phyloP scores from a whole-genome alignment of 2,797 vertebrate genomes.

The Hippoglossus hippoglossus region DNA sequence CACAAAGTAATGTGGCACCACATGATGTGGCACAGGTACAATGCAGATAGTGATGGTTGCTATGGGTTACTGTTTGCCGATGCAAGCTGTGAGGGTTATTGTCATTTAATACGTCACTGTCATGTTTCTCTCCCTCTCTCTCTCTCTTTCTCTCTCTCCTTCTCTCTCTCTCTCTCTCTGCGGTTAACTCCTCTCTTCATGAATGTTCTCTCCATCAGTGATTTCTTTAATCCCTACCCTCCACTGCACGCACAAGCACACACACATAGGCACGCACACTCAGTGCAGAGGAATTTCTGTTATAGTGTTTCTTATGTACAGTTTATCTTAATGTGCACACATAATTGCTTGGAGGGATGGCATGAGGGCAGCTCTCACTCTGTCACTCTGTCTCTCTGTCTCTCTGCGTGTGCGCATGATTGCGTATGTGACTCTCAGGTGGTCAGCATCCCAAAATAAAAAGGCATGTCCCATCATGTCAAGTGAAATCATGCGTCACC shows the following conservation, averaged over 20 bases:
- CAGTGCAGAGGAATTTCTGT: constrained; percentile 42
- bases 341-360: constrained; percentile 54
- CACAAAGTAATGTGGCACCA: constrained; percentile 12
- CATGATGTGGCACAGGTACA: constrained; percentile 30
- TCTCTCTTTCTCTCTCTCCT: constrained; percentile 27
- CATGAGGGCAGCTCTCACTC: constrained; percentile 11
- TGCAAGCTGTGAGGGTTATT: constrained; percentile 58
- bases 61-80: constrained; percentile 69
- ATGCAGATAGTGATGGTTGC: constrained; percentile 55
- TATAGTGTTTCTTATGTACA: constrained; percentile 22
- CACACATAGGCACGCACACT: constrained; percentile 32
- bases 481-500: constrained; percentile 41
- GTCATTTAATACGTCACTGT: constrained; percentile 71
- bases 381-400: not conserved
- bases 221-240: constrained; percentile 78
- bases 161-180: constrained; percentile 38
- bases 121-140: constrained; percentile 37
- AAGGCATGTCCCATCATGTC: constrained; percentile 42
- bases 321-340: constrained; percentile 41
- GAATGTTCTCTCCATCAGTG: constrained; percentile 75
- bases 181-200: constrained; percentile 61
- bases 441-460: constrained; percentile 49
- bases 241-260: constrained; percentile 58
- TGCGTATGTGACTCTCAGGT: constrained; percentile 33
- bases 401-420: constrained; percentile 2